Evolutionary conservation across 1,140 invertebrate species (phyloP).

Genomic region (Drosophila novamexicana): DNA sequence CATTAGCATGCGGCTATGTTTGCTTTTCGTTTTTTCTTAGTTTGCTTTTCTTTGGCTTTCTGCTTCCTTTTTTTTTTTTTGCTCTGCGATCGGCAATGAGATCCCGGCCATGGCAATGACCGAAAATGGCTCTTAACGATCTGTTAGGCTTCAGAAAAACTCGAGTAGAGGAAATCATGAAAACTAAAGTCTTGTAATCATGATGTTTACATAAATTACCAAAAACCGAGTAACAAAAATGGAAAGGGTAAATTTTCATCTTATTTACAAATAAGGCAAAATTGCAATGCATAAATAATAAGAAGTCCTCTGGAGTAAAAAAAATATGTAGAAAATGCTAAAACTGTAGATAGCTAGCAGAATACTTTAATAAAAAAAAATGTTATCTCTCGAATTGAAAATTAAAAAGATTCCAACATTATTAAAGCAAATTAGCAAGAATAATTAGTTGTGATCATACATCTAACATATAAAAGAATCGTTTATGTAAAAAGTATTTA

Average conservation of each 20-base stretch:
- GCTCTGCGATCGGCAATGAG: background rate
- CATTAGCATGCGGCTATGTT: slow-evolving; percentile 71
- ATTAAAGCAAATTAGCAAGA: too few species aligned
- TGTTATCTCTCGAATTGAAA: too few species aligned
- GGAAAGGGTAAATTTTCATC: background rate
- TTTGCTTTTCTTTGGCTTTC: slow-evolving; percentile 18
- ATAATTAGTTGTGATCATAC: too few species aligned
- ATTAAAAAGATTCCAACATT: too few species aligned
- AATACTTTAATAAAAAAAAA: too few species aligned
- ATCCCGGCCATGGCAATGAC: slow-evolving; percentile 73
- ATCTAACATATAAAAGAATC: too few species aligned
- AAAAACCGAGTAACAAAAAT: background rate
- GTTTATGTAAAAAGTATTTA: too few species aligned
- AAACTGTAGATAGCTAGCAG: too few species aligned
- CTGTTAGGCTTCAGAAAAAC: slow-evolving; percentile 41
- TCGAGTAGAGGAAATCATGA: slow-evolving; percentile 37
- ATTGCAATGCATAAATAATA: background rate
- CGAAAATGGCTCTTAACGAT: slow-evolving; percentile 57
- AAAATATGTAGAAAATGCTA: too few species aligned
- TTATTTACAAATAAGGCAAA: background rate
- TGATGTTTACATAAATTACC: slow-evolving; percentile 21
- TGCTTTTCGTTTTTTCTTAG: slow-evolving; percentile 42
- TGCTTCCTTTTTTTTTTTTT: slow-evolving; percentile 22
- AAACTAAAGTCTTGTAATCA: slow-evolving; percentile 32
- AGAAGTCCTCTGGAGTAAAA: background rate